phyloP scores from a whole-genome alignment of 2,113 vertebrate species.

The Pseudorhombus dupliciocellatus region DNA sequence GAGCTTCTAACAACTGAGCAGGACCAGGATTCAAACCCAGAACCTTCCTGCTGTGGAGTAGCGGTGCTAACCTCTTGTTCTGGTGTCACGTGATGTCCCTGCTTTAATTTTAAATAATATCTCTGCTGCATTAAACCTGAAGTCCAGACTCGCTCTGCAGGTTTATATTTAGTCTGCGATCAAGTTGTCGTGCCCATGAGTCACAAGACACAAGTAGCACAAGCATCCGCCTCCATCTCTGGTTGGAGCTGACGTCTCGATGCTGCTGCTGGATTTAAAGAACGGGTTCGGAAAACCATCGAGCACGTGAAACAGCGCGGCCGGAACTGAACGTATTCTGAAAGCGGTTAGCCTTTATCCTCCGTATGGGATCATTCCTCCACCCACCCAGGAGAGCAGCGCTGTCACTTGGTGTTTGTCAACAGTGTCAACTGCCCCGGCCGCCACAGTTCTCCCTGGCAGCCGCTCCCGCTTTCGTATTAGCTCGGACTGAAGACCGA shows the following conservation, averaged over 20 bases:
- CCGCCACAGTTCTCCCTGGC: constrained; percentile 27
- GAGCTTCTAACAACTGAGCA: too few relatives aligned
- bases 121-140: background rate
- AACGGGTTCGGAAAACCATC: background rate
- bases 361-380: background rate
- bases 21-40: too few relatives aligned
- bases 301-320: constrained; percentile 16
- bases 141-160: too few relatives aligned
- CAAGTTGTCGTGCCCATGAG: background rate
- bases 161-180: background rate
- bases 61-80: too few relatives aligned
- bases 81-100: background rate
- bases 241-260: background rate
- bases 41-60: too few relatives aligned
- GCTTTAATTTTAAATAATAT: background rate
- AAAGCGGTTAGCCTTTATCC: constrained; percentile 16
- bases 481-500: background rate
- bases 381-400: background rate
- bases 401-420: constrained; percentile 38
- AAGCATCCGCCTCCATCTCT: background rate
- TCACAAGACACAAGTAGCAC: background rate
- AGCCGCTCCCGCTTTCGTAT: constrained; percentile 7
- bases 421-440: constrained; percentile 12
- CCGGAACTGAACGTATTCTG: constrained; percentile 21
- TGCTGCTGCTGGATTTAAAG: background rate